A percentile compares a stretch with the other conserved stretches of the same genome.
Conservation (phyloP, 2,113 vertebrate species). For the Charina bottae region DNA sequence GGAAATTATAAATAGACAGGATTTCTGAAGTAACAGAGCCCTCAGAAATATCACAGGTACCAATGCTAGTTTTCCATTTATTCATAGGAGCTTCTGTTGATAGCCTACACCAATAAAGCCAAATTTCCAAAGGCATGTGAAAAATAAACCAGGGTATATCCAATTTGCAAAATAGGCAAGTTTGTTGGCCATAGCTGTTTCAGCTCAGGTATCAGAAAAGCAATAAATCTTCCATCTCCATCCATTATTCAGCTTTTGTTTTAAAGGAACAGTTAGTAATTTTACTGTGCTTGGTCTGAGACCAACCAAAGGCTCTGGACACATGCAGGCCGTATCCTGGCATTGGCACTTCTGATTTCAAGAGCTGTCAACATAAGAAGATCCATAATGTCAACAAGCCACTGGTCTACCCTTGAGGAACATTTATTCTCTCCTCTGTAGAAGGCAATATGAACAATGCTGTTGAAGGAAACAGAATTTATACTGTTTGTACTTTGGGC, state of each 20-base stretch:
- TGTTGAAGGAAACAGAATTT: conserved; percentile 18
- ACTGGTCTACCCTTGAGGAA: neutral
- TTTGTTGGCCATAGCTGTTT: neutral
- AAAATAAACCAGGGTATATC: neutral
- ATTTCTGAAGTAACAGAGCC: neutral
- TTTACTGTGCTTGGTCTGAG: neutral
- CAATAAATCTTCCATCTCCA: neutral
- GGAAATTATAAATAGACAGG: neutral
- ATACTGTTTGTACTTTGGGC: neutral
- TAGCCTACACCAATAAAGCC: neutral
- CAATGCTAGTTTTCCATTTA: neutral
- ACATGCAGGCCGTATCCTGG: neutral
- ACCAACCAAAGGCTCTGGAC: neutral
- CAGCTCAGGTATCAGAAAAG: neutral
- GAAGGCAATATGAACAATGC: neutral
- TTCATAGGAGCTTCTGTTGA: neutral
- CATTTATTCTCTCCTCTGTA: neutral
- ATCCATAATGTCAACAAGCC: neutral
- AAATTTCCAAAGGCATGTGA: neutral
- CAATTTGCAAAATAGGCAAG: neutral
- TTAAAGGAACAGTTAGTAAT: neutral
- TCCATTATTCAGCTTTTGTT: neutral
- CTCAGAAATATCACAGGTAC: neutral
- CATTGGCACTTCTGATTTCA: neutral
- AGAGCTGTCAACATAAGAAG: neutral